These are phyloP conservation scores for Eugnorisma glareosa DNA, from an alignment of 2,888 invertebrate species.

Conservation along the genomic window DNA sequence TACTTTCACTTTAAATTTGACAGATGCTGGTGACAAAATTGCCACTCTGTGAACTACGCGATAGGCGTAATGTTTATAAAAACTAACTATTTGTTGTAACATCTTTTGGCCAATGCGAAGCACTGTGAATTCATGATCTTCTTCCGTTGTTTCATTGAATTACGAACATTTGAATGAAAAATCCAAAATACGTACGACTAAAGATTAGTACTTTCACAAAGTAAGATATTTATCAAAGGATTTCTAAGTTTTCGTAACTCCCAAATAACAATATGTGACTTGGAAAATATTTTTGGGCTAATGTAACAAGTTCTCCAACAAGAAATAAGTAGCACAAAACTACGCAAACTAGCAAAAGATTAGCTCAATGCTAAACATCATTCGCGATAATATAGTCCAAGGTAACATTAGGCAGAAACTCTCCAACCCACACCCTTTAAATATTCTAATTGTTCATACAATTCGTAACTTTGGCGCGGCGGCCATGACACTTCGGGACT, in stretches of 20 bases:
- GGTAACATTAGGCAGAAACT: slow-evolving; percentile 36
- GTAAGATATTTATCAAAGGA: background rate
- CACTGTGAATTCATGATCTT: background rate
- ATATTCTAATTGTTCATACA: slow-evolving; percentile 68
- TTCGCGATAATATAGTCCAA: background rate
- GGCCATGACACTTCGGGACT: slow-evolving; percentile 61
- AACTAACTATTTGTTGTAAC: background rate
- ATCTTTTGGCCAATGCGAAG: background rate
- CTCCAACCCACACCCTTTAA: slow-evolving; percentile 47
- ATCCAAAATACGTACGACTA: background rate
- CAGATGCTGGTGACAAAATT: too few relatives aligned
- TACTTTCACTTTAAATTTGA: background rate
- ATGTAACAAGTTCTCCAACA: slow-evolving; percentile 34
- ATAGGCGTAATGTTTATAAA: background rate
- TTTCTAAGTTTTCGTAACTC: slow-evolving; percentile 2
- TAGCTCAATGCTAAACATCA: slow-evolving; percentile 21
- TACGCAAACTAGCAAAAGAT: slow-evolving; percentile 24
- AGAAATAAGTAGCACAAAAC: slow-evolving; percentile 22
- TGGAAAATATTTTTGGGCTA: slow-evolving; percentile 12
- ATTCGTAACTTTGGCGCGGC: slow-evolving; percentile 62
- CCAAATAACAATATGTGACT: slow-evolving; percentile 25
- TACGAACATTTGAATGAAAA: background rate
- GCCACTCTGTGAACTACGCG: too few relatives aligned
- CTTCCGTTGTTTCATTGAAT: background rate
- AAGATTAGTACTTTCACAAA: background rate